Evolutionary conservation across 2,797 vertebrate species (phyloP).

Genomic region (Scolopax bukidnonensis): DNA sequence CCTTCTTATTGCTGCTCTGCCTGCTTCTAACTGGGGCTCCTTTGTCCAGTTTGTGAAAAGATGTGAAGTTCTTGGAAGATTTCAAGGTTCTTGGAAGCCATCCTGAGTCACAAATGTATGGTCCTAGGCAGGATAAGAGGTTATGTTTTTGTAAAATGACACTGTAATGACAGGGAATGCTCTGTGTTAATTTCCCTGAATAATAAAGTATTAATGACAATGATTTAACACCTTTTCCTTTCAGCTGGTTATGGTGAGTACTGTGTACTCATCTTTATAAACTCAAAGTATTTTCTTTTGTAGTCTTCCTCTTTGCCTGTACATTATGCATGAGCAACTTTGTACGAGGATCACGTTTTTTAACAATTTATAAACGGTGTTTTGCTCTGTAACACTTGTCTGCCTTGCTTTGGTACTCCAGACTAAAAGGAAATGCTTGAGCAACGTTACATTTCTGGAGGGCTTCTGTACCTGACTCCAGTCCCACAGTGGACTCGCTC

Average conservation of each 20-base stretch:
- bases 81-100: not conserved
- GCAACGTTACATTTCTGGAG: not conserved
- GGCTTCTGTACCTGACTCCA: not conserved
- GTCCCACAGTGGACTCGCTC: not conserved
- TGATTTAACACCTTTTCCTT: not conserved
- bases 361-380: not conserved
- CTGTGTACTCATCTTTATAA: not conserved
- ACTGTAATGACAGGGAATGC: not conserved
- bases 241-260: not conserved
- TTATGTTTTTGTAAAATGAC: not conserved
- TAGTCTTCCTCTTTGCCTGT: not conserved
- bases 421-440: not conserved
- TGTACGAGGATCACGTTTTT: not conserved
- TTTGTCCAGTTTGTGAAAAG: not conserved
- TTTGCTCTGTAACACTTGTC: not conserved
- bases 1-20: not conserved
- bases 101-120: fast-evolving
- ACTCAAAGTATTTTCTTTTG: not conserved
- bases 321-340: not conserved
- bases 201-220: not conserved
- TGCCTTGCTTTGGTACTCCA: not conserved
- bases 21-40: not conserved
- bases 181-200: not conserved
- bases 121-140: not conserved
- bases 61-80: too few relatives aligned